phyloP scores from a whole-genome alignment of 2,888 invertebrate genomes.

The Chaetoderma sp. region DNA sequence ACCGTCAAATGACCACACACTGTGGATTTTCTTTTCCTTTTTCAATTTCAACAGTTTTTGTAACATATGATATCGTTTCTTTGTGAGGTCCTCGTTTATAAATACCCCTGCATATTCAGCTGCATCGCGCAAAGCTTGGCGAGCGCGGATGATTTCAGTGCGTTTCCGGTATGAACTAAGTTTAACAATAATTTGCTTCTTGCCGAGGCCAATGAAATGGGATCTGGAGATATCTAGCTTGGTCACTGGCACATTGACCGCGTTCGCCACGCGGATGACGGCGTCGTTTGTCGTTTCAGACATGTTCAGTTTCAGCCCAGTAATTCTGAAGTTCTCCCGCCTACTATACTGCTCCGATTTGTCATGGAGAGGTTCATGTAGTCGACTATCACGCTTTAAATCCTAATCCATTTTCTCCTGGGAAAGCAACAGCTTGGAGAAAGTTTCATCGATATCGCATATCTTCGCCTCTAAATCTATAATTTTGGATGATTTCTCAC shows the following conservation, averaged over 20 bases:
- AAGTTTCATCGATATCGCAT: no score
- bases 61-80: background rate
- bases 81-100: slow-evolving; percentile 2
- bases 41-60: background rate
- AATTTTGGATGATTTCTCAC: no score
- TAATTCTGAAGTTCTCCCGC: background rate
- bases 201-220: background rate
- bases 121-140: background rate
- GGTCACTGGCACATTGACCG: background rate
- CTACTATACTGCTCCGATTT: slow-evolving; percentile 2
- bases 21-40: background rate
- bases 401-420: no score
- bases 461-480: no score
- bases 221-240: background rate
- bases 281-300: background rate
- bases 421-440: no score
- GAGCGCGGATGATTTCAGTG: background rate
- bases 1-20: background rate
- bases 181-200: background rate
- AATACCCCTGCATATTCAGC: background rate
- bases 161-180: background rate
- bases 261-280: background rate
- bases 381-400: no score
- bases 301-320: background rate
- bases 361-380: no score